Conservation (phyloP, 2,888 invertebrate species). For the Papilio protenor region DNA sequence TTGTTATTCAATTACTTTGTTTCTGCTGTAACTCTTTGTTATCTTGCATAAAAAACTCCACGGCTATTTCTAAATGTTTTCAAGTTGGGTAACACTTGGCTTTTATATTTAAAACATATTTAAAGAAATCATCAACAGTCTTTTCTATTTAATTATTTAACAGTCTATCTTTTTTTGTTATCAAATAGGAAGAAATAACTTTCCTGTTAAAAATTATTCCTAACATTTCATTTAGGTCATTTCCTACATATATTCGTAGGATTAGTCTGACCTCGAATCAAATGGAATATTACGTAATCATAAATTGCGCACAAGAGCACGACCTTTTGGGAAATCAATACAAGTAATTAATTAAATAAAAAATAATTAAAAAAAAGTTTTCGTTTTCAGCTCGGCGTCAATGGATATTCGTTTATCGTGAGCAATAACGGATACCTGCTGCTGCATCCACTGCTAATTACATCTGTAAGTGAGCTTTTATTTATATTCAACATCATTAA, state of each 20-base stretch:
- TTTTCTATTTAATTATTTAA: no score
- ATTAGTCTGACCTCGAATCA: neutral
- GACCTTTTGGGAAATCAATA: slow-evolving; percentile 4
- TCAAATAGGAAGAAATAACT: no score
- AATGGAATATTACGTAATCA: neutral
- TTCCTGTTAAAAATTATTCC: no score
- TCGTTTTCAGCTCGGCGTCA: slow-evolving; percentile 93
- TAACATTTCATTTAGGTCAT: no score
- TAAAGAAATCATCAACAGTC: no score
- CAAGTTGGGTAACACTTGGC: no score
- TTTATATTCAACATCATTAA: neutral
- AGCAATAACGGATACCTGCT: slow-evolving; percentile 98
- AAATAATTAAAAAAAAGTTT: slow-evolving; percentile 32
- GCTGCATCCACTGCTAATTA: slow-evolving; percentile 96
- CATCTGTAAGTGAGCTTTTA: slow-evolving; percentile 86
- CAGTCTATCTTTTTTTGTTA: neutral
- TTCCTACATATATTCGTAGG: neutral
- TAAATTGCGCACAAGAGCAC: slow-evolving; percentile 9
- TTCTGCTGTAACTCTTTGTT: neutral
- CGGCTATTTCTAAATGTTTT: neutral
- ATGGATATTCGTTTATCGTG: slow-evolving; percentile 97
- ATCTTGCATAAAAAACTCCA: neutral
- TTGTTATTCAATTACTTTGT: neutral
- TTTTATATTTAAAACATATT: no score
- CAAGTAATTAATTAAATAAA: neutral